Conservation (phyloP, 2,113 vertebrate genomes). For the Melanerpes aurifrons region DNA sequence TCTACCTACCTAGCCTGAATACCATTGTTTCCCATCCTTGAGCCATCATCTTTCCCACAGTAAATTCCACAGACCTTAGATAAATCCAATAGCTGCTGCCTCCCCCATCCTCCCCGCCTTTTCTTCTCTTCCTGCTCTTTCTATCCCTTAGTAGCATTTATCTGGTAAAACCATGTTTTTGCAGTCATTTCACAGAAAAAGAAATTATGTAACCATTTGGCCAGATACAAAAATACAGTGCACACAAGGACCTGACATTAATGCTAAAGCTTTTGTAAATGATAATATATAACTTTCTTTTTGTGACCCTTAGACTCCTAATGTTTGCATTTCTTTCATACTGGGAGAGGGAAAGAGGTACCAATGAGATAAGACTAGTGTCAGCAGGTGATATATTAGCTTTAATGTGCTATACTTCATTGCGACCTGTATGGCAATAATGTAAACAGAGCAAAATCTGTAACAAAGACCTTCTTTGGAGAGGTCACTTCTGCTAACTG, state of each 20-base stretch:
- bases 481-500: slow-evolving; percentile 63
- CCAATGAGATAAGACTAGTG: slow-evolving; percentile 55
- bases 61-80: neutral
- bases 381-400: slow-evolving; percentile 73
- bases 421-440: slow-evolving; percentile 59
- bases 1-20: neutral
- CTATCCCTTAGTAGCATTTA: neutral
- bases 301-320: slow-evolving; percentile 12
- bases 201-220: neutral
- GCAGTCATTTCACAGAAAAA: neutral
- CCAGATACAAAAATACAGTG: neutral
- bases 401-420: slow-evolving; percentile 74
- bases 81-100: neutral
- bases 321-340: slow-evolving; percentile 27
- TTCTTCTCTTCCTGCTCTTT: neutral
- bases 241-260: neutral
- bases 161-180: neutral
- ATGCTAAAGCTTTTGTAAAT: slow-evolving; percentile 37
- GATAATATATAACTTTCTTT: slow-evolving; percentile 20
- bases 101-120: no score
- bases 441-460: slow-evolving; percentile 62
- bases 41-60: neutral
- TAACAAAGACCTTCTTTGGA: slow-evolving; percentile 61
- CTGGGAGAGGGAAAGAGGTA: slow-evolving; percentile 13
- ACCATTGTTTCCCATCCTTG: neutral